Evolutionary conservation across 2,113 vertebrate genomes (phyloP), one percentile per base, ranked within the genome.

Genomic region (Onychostoma macrolepis): DNA sequence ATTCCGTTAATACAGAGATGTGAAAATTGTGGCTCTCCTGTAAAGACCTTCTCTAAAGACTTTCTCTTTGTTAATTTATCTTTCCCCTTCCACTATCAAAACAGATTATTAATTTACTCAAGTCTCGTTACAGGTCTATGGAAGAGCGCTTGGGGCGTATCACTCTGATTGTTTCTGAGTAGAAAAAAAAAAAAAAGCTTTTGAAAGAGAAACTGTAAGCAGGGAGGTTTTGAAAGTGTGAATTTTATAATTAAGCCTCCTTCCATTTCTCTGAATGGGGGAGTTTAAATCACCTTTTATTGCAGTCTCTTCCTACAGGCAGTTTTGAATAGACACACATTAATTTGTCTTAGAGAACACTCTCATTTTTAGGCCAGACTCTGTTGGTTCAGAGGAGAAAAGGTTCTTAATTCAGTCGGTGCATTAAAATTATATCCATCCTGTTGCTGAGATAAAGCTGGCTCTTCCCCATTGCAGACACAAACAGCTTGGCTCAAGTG

Each of bases 361-460:
- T 84, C 67, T 71, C 30, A 72, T 84, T 53, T 81, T 53, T 36
- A 84, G 30, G 43, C 19, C 82, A 36, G 45, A 17, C 67, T 50
- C 48, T 75, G 24, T 10, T 50, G 48, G 50, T 84, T 56, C 11
- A 13, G 21, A 80, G 41, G 38, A 43, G 67, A 61, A 80, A 50
- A 28, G 21, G 30, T n/a, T 21, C 48, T 71, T 83, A 82, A 86
- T 86, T 83, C 36, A 86, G 80, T 61, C 26, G 45, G 80, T 21
- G 45, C 61, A 86, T 88, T 86, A 69, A 43, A 81, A 85, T 65
- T 48, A 67, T 50, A 75, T 17, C 30, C 81, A 6, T 88, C 90
- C 78, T 89, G 90, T 92, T 82, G 36, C 86, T 56, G 24, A 92
- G 79, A 92, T 92, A 90, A 92, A 58, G 33, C 50, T 48, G 36